These are phyloP conservation scores for Paedocypris micromegethes DNA, from an alignment of 2,797 vertebrate genomes.

Conservation along the genomic window DNA sequence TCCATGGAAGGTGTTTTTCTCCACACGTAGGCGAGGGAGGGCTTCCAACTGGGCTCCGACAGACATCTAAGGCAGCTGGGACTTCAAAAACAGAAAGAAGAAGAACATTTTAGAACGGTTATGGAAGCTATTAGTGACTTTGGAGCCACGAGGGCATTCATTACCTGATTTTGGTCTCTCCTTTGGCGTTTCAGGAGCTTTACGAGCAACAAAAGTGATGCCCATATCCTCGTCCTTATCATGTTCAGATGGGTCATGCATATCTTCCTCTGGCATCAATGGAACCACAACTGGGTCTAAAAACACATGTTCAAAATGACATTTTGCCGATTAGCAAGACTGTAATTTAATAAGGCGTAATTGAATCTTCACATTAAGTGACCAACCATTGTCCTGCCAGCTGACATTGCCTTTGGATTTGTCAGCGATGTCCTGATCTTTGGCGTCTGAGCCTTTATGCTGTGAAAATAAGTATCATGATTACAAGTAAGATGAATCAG, in stretches of 20 bases:
- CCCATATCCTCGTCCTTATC: constrained; percentile 88
- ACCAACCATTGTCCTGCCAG: constrained; percentile 84
- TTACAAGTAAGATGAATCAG: background rate
- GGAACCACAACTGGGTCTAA: constrained; percentile 71
- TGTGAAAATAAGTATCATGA: constrained; percentile 37
- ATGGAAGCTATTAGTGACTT: background rate
- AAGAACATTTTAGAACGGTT: background rate
- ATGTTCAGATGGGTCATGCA: constrained; percentile 69
- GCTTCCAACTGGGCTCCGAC: constrained; percentile 71
- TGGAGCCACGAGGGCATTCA: background rate
- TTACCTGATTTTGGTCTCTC: constrained; percentile 77
- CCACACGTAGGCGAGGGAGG: constrained; percentile 72
- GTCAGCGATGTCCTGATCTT: constrained; percentile 68
- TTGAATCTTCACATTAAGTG: background rate
- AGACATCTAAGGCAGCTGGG: constrained; percentile 69
- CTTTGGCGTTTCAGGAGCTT: constrained; percentile 75
- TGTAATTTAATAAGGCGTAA: background rate
- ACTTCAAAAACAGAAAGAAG: constrained; percentile 43
- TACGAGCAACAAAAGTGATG: constrained; percentile 85
- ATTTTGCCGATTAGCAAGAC: background rate
- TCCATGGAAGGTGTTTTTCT: constrained; percentile 86
- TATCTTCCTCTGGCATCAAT: constrained; percentile 74
- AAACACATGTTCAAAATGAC: constrained; percentile 1
- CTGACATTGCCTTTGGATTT: constrained; percentile 77
- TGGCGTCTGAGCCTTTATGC: constrained; percentile 73